Conservation (phyloP, 2,888 invertebrate species). For the Drosophila mayaguana region DNA sequence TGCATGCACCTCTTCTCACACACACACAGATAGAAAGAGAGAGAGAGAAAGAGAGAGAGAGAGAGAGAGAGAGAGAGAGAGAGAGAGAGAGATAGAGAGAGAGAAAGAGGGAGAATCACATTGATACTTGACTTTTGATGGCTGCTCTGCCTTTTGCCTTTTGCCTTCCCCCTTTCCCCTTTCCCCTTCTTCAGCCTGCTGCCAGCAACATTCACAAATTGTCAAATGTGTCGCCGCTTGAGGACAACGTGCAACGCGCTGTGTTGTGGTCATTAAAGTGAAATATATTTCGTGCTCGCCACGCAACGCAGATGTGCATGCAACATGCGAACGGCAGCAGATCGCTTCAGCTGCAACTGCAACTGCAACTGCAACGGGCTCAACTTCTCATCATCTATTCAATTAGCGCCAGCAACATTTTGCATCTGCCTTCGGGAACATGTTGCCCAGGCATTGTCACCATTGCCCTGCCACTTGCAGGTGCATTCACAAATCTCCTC, state of each 20-base stretch:
- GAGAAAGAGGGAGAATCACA: slow-evolving; percentile 21
- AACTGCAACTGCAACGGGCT: not conserved
- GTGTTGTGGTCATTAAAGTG: slow-evolving; percentile 24
- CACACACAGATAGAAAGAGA: too few species aligned
- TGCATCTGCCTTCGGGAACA: slow-evolving; percentile 45
- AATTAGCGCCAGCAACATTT: slow-evolving; percentile 43
- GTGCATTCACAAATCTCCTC: slow-evolving; percentile 15
- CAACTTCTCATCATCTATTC: slow-evolving; percentile 14
- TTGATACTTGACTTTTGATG: not conserved
- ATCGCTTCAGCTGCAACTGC: not conserved
- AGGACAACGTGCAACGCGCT: slow-evolving; percentile 14
- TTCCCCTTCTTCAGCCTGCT: not conserved
- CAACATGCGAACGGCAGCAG: not conserved
- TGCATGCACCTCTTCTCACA: slow-evolving; percentile 6
- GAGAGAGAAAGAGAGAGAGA: too few species aligned
- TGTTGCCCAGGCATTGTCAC: slow-evolving; percentile 39
- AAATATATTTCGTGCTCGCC: slow-evolving; percentile 42
- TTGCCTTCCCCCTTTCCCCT: not conserved
- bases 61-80: slow-evolving; percentile 20
- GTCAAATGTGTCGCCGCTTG: slow-evolving; percentile 50
- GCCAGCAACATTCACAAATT: slow-evolving; percentile 47
- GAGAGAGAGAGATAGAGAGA: slow-evolving; percentile 22
- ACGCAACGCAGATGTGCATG: slow-evolving; percentile 37
- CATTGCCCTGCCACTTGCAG: slow-evolving; percentile 26
- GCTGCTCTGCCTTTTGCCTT: slow-evolving; percentile 2